phyloP scores from a whole-genome alignment of 2,113 vertebrate species.

The Clupea harengus region DNA sequence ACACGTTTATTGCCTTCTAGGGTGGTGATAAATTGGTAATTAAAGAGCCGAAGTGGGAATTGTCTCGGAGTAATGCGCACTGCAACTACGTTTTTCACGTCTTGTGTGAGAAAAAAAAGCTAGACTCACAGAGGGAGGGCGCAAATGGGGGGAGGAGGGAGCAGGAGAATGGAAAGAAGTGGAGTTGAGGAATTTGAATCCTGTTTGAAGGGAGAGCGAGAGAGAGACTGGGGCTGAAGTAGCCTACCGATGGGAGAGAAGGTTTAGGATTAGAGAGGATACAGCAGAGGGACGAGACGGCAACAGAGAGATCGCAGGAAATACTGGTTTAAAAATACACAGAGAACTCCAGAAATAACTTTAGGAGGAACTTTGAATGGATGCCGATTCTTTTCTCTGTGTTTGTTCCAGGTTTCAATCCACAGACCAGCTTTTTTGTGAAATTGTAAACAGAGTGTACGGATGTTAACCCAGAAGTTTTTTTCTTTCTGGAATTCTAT shows the following conservation, averaged over 20 bases:
- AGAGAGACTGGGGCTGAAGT: slow-evolving; percentile 33
- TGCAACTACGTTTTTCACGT: slow-evolving; percentile 55
- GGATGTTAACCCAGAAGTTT: not conserved
- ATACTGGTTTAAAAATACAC: slow-evolving; percentile 45
- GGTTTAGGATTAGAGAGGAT: not conserved
- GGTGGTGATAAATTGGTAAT: slow-evolving; percentile 48
- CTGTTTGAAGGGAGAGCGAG: slow-evolving; percentile 51
- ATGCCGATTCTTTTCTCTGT: not conserved
- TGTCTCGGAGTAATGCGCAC: slow-evolving; percentile 57
- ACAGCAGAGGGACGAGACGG: not conserved
- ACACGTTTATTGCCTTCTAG: not conserved
- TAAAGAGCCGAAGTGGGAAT: slow-evolving; percentile 55
- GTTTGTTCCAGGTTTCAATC: not conserved
- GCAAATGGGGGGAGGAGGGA: slow-evolving; percentile 41
- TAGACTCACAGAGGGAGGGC: slow-evolving; percentile 42
- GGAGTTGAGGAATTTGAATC: slow-evolving; percentile 73
- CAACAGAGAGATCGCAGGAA: slow-evolving; percentile 35
- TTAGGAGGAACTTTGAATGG: slow-evolving; percentile 19
- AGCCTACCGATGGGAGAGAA: slow-evolving; percentile 49
- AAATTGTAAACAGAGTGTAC: not conserved
- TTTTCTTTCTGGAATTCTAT: slow-evolving; percentile 7
- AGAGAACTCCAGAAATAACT: slow-evolving; percentile 40
- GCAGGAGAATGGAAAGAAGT: slow-evolving; percentile 61
- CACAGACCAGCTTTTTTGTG: not conserved
- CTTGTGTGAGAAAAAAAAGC: slow-evolving; percentile 50